These are phyloP conservation scores for Sander vitreus DNA, from an alignment of 2,113 vertebrate species.

Conservation along the genomic window DNA sequence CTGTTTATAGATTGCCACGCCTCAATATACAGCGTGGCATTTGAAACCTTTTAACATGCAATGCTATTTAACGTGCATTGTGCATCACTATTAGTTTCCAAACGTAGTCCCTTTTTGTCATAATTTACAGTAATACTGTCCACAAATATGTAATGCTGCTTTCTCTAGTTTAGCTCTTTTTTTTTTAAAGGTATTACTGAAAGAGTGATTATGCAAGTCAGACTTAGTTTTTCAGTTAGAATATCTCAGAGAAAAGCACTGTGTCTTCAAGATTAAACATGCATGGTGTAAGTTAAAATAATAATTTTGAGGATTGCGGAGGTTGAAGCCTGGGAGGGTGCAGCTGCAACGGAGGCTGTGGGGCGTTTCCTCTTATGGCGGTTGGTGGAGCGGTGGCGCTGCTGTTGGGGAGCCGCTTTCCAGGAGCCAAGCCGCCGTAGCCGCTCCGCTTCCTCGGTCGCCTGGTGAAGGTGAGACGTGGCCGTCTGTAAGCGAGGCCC, in stretches of 20 bases:
- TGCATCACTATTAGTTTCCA: background rate
- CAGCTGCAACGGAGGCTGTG: too few relatives aligned
- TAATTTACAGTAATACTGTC: constrained; percentile 8
- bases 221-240: constrained; percentile 10
- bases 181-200: constrained; percentile 12
- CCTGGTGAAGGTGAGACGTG: too few relatives aligned
- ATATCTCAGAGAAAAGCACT: background rate
- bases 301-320: background rate
- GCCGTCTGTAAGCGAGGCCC: too few relatives aligned
- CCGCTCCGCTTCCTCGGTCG: too few relatives aligned
- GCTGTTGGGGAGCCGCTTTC: too few relatives aligned
- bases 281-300: background rate
- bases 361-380: too few relatives aligned
- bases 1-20: background rate
- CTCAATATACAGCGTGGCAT: background rate
- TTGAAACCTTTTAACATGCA: background rate
- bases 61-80: background rate
- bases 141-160: background rate
- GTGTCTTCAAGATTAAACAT: background rate
- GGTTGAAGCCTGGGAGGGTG: too few relatives aligned
- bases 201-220: constrained; percentile 14
- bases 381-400: too few relatives aligned
- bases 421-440: too few relatives aligned
- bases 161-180: constrained; percentile 2
- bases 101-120: background rate